Conservation (phyloP, 2,888 invertebrate species). For the Tipula helvola region DNA sequence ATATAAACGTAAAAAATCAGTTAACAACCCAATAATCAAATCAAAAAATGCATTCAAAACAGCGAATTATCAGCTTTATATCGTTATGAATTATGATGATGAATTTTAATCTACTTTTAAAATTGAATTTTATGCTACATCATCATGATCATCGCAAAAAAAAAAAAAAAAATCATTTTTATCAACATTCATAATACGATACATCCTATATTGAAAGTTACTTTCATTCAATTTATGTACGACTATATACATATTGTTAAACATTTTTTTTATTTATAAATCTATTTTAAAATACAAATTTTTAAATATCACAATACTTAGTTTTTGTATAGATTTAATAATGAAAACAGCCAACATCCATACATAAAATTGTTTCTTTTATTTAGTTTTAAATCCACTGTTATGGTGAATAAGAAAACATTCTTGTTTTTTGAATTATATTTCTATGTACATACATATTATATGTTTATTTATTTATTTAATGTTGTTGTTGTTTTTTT, state of each 20-base stretch:
- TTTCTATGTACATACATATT: neutral
- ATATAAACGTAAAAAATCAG: neutral
- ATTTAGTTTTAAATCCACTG: neutral
- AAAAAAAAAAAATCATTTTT: neutral
- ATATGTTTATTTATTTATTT: neutral
- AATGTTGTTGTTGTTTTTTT: neutral
- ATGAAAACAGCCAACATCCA: neutral
- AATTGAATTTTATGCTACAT: neutral
- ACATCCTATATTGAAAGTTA: neutral
- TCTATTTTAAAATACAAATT: neutral
- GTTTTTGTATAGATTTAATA: neutral
- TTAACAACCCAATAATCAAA: neutral
- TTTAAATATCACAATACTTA: neutral
- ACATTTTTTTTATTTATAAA: neutral
- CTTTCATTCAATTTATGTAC: neutral
- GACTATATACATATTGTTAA: neutral
- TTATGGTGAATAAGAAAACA: neutral
- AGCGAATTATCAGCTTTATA: neutral
- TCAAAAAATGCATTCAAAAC: too few species aligned
- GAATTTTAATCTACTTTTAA: neutral
- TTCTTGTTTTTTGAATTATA: neutral
- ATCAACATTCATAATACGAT: neutral
- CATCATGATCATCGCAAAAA: neutral
- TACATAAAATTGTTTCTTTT: neutral
- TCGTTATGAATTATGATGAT: neutral